These are phyloP conservation scores for Sarcophaga caerulescens DNA, from an alignment of 2,888 invertebrate genomes.

Conservation along the genomic window DNA sequence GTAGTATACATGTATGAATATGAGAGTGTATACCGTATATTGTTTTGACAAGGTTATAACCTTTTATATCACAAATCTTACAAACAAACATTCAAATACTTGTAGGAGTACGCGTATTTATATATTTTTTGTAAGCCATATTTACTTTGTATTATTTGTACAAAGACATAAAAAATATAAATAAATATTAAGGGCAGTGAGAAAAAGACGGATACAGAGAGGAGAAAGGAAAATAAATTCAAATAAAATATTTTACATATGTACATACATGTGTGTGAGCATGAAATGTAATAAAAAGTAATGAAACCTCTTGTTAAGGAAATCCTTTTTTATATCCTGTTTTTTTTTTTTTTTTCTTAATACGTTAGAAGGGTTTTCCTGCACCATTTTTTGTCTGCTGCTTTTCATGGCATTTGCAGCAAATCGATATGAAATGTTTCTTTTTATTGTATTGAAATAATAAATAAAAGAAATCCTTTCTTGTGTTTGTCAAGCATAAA, in stretches of 20 bases:
- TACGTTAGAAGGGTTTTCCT: background rate
- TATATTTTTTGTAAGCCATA: background rate
- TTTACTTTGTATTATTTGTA: background rate
- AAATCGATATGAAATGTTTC: background rate
- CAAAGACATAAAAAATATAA: constrained; percentile 13
- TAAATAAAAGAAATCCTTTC: no score
- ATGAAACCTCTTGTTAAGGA: constrained; percentile 18
- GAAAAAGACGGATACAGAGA: no score
- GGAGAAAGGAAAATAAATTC: constrained; percentile 1
- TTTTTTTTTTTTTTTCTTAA: background rate
- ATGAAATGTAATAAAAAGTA: background rate
- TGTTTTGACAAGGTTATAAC: constrained; percentile 59
- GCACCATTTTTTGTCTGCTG: background rate
- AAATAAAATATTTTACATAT: constrained; percentile 1
- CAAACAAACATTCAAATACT: constrained; percentile 19
- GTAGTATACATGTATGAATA: background rate
- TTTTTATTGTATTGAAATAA: background rate
- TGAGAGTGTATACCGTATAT: background rate
- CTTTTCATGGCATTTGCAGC: background rate
- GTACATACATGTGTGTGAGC: background rate
- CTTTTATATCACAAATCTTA: constrained; percentile 53
- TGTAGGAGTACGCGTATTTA: background rate
- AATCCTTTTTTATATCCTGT: constrained; percentile 34
- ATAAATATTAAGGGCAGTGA: constrained; percentile 16
- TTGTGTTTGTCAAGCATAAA: no score